Conservation (phyloP, 2,113 vertebrate genomes). For the Montifringilla adamsi region DNA sequence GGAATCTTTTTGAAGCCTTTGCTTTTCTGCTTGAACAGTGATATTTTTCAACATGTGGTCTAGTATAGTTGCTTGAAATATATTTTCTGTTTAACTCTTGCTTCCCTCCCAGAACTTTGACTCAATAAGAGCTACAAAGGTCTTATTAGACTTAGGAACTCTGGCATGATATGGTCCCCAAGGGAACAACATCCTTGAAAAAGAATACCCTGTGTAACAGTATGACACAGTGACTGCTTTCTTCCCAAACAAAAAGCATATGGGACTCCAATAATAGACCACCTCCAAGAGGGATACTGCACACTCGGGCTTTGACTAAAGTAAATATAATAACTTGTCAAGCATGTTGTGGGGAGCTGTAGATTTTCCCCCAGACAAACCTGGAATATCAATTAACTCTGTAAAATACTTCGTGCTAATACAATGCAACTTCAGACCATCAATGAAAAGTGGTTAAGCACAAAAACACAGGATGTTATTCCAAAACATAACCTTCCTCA, state of each 20-base stretch:
- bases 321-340: conserved; percentile 92
- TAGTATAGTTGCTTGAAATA: conserved; percentile 83
- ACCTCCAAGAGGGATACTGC: conserved; percentile 84
- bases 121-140: conserved; percentile 88
- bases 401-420: conserved; percentile 77
- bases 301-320: conserved; percentile 85
- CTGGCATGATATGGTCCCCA: conserved; percentile 94
- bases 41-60: conserved; percentile 88
- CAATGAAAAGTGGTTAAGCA: conserved; percentile 81
- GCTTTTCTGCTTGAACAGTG: conserved; percentile 78
- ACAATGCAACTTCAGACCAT: conserved; percentile 81
- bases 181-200: conserved; percentile 97
- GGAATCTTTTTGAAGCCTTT: conserved; percentile 73
- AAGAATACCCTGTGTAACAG: conserved; percentile 98
- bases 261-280: conserved; percentile 86
- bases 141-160: conserved; percentile 91
- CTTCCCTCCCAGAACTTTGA: conserved; percentile 82
- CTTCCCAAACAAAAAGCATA: conserved; percentile 93
- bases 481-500: conserved; percentile 80
- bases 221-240: conserved; percentile 94
- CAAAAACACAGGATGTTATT: conserved; percentile 96
- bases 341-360: conserved; percentile 87
- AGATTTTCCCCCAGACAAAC: conserved; percentile 89
- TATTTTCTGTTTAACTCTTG: conserved; percentile 80
- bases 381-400: conserved; percentile 98